Evolutionary conservation across 2,797 vertebrate genomes (phyloP), one percentile per base, ranked within the genome.

Genomic region (Nannoperca australis): DNA sequence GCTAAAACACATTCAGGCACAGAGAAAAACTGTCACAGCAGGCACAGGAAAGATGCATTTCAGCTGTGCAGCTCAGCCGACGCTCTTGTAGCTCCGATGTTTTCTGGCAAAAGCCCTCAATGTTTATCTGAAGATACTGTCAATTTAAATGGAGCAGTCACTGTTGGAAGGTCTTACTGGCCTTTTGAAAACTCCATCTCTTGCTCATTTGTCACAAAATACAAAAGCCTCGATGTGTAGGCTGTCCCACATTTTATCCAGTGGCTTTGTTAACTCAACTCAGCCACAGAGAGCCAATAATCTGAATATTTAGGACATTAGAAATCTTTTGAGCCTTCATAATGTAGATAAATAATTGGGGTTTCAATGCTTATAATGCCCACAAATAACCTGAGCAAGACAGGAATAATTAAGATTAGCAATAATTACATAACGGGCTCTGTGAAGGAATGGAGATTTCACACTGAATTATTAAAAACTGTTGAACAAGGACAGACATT

Each of bases 381-480:
- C 11, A 51, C 66, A 81, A 78, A 81, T 62, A 84, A 78, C 47
- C 40, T 11, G n/a, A 40, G 34, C 3, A 78, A 54, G 30, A 75
- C 62, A 51, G 60, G 60, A 83, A 79, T 82, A 72, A 83, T 70
- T 64, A 78, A 30, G 38, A 63, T 30, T 2, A 45, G 67, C 55
- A 58, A 56, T 74, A 70, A 75, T 90, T 88, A 90, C 65, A 79
- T 83, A 88, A 88, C 38, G 22, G 27, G 61, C 49, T 62, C 54
- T 36, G 63, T 20, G 40, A 79, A 81, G 71, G 40, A 84, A 83
- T 69, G 38, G 58, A 75, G 66, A 73, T 87, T 86, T 89, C 79
- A 85, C 78, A 78, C 68, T 78, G 82, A 86, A 88, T 90, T 78
- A 68, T 71, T 74, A 71, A 84, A 84, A 45, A 42, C 40, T 27